phyloP scores from a whole-genome alignment of 2,888 invertebrate species.

The Synergus umbraculus region DNA sequence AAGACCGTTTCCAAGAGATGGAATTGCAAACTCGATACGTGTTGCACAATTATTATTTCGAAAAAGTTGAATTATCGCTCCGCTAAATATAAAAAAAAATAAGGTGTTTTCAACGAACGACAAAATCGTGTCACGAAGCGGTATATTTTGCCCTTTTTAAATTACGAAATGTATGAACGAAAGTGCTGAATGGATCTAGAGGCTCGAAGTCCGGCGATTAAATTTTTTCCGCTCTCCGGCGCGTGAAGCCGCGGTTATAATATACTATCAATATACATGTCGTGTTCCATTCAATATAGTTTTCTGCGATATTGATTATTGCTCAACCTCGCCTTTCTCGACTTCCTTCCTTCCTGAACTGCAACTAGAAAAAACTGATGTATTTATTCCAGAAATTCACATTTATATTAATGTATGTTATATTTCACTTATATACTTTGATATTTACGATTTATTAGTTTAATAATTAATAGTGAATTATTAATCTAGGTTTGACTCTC shows the following conservation, averaged over 20 bases:
- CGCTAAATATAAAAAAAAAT: background rate
- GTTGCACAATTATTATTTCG: slow-evolving; percentile 19
- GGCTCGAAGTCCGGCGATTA: background rate
- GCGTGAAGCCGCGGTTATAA: slow-evolving; percentile 27
- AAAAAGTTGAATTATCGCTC: background rate
- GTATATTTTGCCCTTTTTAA: slow-evolving; percentile 20
- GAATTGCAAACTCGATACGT: background rate
- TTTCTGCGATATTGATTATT: slow-evolving; percentile 34
- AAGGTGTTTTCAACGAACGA: slow-evolving; percentile 8
- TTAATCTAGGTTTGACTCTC: background rate
- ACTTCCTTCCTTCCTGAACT: background rate
- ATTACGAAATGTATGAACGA: slow-evolving; percentile 10
- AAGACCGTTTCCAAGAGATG: background rate
- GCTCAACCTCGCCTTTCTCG: slow-evolving; percentile 31
- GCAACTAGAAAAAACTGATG: background rate
- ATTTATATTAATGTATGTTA: too few relatives aligned
- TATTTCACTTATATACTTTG: background rate
- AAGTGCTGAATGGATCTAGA: slow-evolving; percentile 17
- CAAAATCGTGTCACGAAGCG: background rate
- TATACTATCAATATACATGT: slow-evolving; percentile 15
- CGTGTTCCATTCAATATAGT: slow-evolving; percentile 33
- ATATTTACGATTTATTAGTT: background rate
- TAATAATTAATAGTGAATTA: background rate
- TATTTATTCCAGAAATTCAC: background rate
- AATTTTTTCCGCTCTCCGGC: slow-evolving; percentile 33